These are phyloP conservation scores for Isurus oxyrinchus DNA, from an alignment of 2,113 vertebrate genomes.

Conservation along the genomic window DNA sequence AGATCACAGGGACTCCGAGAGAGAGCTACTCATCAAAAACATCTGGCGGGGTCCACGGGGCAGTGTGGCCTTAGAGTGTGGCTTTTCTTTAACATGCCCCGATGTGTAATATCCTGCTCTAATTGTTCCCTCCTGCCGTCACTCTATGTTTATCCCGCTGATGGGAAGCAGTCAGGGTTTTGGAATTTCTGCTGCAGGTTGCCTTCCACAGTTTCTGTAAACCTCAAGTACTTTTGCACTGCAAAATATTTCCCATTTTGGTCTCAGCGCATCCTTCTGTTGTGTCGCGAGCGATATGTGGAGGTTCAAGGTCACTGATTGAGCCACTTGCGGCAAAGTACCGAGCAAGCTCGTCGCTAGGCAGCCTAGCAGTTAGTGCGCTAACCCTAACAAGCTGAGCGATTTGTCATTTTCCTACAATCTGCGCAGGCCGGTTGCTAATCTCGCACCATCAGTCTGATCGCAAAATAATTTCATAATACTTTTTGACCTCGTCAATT, in stretches of 20 bases:
- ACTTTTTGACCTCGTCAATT: background rate
- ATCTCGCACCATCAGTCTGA: background rate
- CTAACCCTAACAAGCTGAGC: background rate
- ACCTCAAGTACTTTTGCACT: background rate
- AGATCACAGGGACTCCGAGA: constrained; percentile 40
- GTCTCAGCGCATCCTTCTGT: background rate
- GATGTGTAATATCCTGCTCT: constrained; percentile 35
- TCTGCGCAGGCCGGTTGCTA: background rate
- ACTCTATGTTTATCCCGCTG: constrained; percentile 31
- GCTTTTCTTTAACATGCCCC: constrained; percentile 7
- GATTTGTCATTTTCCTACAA: background rate
- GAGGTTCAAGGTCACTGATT: background rate
- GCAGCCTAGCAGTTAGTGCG: background rate
- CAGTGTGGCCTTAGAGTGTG: background rate
- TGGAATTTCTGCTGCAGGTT: constrained; percentile 18
- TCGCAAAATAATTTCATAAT: background rate
- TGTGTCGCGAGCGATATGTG: background rate
- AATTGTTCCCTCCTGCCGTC: constrained; percentile 34
- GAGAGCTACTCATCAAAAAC: constrained; percentile 40
- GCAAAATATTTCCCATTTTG: background rate
- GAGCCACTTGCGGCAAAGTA: background rate
- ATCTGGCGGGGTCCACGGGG: constrained; percentile 41
- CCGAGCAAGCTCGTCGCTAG: background rate
- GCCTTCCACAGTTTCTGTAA: constrained; percentile 14
- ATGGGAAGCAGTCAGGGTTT: background rate